Base-by-base conservation (phyloP, 92 coral and sea anemone genomes). In the Porites lobata region DNA sequence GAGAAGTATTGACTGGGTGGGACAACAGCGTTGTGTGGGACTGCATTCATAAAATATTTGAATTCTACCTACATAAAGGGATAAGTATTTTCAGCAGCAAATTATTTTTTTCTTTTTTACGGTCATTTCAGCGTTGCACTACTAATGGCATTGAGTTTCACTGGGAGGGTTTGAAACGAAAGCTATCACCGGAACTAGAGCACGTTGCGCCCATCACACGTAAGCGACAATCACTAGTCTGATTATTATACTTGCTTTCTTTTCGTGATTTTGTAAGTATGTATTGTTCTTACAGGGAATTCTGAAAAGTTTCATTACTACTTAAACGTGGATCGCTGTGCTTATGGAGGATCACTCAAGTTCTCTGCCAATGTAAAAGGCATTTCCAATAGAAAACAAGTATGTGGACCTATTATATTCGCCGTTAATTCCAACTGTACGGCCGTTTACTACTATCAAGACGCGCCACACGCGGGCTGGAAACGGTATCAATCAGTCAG, bases 321-420 rank as follows among this genome's bases (percentile, higher is more conserved):
- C 89, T 79, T 95, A 67, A 95, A 95, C 68, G 24, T 89, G 26
- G 91, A 91, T 63, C 94, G 96, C 2, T 95, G 98, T 74, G 96
- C 98, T 7, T 78, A 81, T 69, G 98, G 99, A 12, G 93, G 91
- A 2, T 50, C 67, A 18, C 59, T 50, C 63, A 84, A 84, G 32
- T 61, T 76, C 5, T 78, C 91, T 15, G 69, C 86, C 9, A 19
- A 8, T 12, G 80, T 81, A 13, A 24, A 86, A 8, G 72, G 78
- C 69, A 62, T 87, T 14, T 75, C 84, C 10, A 65, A 83, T 73
- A 85, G 54, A 61, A 84, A 88, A 24, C 74, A 88, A 64, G 94
- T 91, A 1, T 93, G 95, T 17, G 98, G 99, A 19, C 90, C 98
- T 8, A 79, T 82, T n/a, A 69, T 97, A n/a, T 94, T 88, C 76